Evolutionary conservation across 2,797 vertebrate species (phyloP).

Genomic region (Monodelphis domestica): DNA sequence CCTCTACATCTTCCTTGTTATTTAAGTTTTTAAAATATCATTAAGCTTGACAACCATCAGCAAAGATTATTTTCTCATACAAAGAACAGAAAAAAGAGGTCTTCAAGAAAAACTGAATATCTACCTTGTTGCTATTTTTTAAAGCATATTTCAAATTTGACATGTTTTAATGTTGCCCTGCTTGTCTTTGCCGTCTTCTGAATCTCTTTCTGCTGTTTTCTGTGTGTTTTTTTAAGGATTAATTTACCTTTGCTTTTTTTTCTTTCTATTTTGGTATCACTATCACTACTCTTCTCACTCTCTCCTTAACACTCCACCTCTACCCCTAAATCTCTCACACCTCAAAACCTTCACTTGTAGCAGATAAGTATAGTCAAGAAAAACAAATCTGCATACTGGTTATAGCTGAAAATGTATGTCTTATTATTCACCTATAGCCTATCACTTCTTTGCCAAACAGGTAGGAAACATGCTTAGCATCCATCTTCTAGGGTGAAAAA

Average conservation of each 20-base stretch:
- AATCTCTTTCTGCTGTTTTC: background rate
- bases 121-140: background rate
- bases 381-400: background rate
- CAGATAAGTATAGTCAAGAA: background rate
- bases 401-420: background rate
- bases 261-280: background rate
- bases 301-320: background rate
- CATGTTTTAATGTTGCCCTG: background rate
- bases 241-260: background rate
- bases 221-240: background rate
- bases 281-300: background rate
- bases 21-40: background rate
- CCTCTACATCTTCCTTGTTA: background rate
- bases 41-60: background rate
- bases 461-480: background rate
- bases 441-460: background rate
- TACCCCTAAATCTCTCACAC: background rate
- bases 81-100: background rate
- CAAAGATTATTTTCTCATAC: background rate
- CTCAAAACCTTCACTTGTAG: background rate
- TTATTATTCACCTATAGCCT: background rate
- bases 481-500: background rate
- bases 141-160: background rate
- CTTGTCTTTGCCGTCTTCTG: background rate
- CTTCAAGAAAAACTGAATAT: background rate